Percentiles rank a stretch among this genome's conserved stretches.
Evolutionary conservation across 2,888 invertebrate species (phyloP).

Genomic region (Sisyra nigra): DNA sequence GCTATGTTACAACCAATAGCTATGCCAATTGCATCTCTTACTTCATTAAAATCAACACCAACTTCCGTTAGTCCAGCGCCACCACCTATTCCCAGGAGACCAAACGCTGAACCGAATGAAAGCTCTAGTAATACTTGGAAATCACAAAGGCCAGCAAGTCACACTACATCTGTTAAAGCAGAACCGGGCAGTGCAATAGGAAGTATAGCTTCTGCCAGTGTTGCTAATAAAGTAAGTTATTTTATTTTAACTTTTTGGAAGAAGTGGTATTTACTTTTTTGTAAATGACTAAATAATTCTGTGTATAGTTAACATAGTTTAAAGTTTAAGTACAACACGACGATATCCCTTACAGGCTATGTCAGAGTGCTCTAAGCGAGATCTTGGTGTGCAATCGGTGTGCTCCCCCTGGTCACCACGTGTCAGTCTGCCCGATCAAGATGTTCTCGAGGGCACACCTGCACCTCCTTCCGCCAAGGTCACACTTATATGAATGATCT

Average conservation of each 20-base stretch:
- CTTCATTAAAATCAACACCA: conserved; percentile 14
- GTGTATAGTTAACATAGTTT: background rate
- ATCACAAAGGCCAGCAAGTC: conserved; percentile 27
- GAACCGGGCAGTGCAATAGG: conserved; percentile 34
- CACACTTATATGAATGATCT: background rate
- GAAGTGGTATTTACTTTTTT: background rate
- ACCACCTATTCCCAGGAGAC: conserved; percentile 9
- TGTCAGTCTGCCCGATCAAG: conserved; percentile 22
- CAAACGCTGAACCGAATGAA: conserved; percentile 15
- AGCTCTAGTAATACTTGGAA: conserved; percentile 15
- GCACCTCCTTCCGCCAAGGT: conserved; percentile 5
- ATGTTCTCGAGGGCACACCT: conserved; percentile 1
- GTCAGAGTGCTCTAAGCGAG: conserved; percentile 41
- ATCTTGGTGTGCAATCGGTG: conserved; percentile 27
- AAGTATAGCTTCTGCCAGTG: conserved; percentile 27
- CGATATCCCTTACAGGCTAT: conserved; percentile 26
- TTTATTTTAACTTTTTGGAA: background rate
- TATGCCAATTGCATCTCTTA: conserved; percentile 20
- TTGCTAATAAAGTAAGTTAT: conserved; percentile 23
- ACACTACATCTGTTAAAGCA: conserved; percentile 35
- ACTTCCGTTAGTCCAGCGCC: conserved; percentile 10
- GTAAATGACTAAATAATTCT: background rate
- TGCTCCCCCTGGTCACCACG: conserved; percentile 30
- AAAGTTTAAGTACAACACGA: conserved; percentile 5
- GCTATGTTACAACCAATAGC: conserved; percentile 26